These are phyloP conservation scores for Drosophila murphyi DNA, from an alignment of 1,140 invertebrate genomes.

Conservation along the genomic window DNA sequence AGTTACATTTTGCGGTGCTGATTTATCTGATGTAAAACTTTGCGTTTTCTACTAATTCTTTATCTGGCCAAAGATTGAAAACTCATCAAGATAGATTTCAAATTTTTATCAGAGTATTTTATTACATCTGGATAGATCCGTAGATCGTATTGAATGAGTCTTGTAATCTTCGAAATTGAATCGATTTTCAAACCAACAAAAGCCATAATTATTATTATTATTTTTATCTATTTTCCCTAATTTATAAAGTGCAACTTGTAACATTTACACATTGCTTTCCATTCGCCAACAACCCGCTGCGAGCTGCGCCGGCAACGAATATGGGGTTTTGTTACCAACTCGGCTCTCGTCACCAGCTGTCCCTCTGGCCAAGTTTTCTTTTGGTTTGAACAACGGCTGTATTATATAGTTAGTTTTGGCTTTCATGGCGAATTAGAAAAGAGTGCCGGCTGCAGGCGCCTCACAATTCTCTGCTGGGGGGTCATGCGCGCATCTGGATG, in stretches of 20 bases:
- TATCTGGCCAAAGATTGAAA: too few species aligned
- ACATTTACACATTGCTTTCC: neutral
- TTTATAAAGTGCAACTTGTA: neutral
- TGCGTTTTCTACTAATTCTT: too few species aligned
- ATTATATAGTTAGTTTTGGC: conserved; percentile 38
- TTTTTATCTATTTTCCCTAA: neutral
- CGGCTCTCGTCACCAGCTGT: conserved; percentile 16
- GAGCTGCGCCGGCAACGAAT: neutral
- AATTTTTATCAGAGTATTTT: too few species aligned
- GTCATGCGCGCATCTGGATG: neutral
- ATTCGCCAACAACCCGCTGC: neutral
- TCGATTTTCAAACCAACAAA: conserved; percentile 13
- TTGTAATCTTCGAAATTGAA: neutral
- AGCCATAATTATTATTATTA: neutral
- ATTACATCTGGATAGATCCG: too few species aligned
- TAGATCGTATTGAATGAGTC: too few species aligned
- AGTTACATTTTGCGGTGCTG: too few species aligned
- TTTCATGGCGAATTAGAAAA: conserved; percentile 70
- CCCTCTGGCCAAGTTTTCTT: conserved; percentile 7
- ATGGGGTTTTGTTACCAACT: neutral
- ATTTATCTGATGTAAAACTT: too few species aligned
- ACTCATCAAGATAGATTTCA: too few species aligned
- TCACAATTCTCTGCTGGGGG: conserved; percentile 53
- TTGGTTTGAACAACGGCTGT: conserved; percentile 18
- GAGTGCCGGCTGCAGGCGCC: conserved; percentile 73